These are phyloP conservation scores for Benthosema pterotum DNA, from an alignment of 2,797 vertebrate species.

Conservation along the genomic window DNA sequence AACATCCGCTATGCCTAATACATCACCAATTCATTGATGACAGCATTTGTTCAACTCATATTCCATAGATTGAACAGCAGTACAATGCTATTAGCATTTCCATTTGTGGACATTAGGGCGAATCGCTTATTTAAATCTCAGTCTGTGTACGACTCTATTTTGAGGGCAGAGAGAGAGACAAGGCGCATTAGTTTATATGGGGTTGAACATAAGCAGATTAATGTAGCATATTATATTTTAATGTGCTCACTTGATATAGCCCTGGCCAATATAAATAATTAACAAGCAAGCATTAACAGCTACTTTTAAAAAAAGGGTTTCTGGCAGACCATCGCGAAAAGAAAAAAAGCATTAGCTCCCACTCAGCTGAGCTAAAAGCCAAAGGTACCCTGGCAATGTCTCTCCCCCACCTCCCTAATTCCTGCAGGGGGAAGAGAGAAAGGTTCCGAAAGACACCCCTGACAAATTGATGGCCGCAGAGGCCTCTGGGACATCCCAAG, in stretches of 20 bases:
- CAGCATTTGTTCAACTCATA: no score
- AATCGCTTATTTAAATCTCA: no score
- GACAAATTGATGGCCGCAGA: constrained; percentile 59
- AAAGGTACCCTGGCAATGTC: constrained; percentile 39
- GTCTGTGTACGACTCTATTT: no score
- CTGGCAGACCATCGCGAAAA: constrained; percentile 48
- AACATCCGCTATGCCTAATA: no score
- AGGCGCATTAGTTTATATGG: constrained; percentile 25
- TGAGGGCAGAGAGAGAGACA: no score
- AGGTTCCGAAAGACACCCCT: constrained; percentile 50
- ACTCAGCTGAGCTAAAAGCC: constrained; percentile 20
- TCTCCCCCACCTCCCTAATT: not conserved
- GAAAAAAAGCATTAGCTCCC: constrained; percentile 52
- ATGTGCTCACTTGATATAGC: constrained; percentile 47
- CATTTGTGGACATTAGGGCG: no score
- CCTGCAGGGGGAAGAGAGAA: constrained; percentile 19
- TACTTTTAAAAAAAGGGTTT: constrained; percentile 43
- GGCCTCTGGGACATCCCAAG: constrained; percentile 54
- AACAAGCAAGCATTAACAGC: constrained; percentile 47
- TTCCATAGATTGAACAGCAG: no score
- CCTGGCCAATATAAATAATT: constrained; percentile 53
- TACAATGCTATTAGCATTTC: no score
- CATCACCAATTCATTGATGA: no score
- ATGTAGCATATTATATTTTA: constrained; percentile 48
- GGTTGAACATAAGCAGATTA: constrained; percentile 37